Evolutionary conservation across 1,140 invertebrate species (phyloP).

Genomic region (Ostrea edulis): DNA sequence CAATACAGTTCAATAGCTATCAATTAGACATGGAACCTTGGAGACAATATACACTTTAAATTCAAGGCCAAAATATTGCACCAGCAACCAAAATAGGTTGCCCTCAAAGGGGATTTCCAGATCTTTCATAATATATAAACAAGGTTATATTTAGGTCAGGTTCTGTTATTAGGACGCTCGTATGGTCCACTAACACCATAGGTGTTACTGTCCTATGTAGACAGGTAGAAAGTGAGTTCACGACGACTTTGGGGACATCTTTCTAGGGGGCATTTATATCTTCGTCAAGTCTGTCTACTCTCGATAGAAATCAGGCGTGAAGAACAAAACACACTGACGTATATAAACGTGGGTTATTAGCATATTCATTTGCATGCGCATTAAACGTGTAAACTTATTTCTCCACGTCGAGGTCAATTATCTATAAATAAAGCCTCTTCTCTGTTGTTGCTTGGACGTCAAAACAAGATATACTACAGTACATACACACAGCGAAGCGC

Average conservation of each 20-base stretch:
- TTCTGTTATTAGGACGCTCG: conserved; percentile 6
- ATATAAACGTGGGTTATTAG: conserved; percentile 20
- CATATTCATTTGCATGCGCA: conserved; percentile 36
- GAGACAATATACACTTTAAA: conserved; percentile 32
- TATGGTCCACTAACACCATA: conserved; percentile 1
- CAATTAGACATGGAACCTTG: conserved; percentile 28
- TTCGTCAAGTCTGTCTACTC: conserved; percentile 20
- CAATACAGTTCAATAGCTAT: not conserved
- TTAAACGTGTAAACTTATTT: conserved; percentile 35
- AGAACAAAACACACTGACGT: conserved; percentile 34
- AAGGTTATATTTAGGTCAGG: conserved; percentile 24
- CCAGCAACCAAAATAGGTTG: conserved; percentile 25
- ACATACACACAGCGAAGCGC: not conserved
- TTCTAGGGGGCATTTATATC: conserved; percentile 8
- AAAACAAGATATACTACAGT: not conserved
- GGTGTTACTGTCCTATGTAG: conserved; percentile 2
- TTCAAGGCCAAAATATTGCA: conserved; percentile 36
- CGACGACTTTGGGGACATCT: not conserved
- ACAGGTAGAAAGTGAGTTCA: conserved; percentile 18
- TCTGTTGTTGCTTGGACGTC: conserved; percentile 21
- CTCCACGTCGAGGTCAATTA: conserved; percentile 30
- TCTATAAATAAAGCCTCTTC: conserved; percentile 28
- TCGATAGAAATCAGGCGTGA: conserved; percentile 22
- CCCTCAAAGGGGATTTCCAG: conserved; percentile 18
- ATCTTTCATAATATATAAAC: conserved; percentile 38